These are phyloP conservation scores for Lycopodina hypogea DNA, from an alignment of 37 sponge, comb jelly and placozoan species.

Conservation along the genomic window DNA sequence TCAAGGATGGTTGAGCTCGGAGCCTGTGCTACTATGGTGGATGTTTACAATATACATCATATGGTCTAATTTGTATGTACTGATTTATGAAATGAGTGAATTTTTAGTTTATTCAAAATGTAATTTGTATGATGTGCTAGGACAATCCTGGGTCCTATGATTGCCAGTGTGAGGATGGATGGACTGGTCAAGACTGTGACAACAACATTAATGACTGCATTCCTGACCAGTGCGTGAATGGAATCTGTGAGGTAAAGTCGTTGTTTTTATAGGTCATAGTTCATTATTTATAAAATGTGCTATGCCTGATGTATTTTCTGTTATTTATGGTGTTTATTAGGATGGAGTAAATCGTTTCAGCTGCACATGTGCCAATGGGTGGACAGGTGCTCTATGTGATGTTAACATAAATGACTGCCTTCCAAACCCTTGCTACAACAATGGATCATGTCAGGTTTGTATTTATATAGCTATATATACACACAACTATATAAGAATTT, in stretches of 20 bases:
- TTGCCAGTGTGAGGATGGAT: no score
- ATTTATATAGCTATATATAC: no score
- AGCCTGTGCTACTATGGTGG: no score
- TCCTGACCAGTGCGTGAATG: conserved; percentile 51
- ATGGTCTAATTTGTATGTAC: no score
- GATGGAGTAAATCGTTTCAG: conserved; percentile 1
- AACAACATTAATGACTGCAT: conserved; percentile 58
- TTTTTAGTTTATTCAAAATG: no score
- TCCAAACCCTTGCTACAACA: conserved; percentile 2
- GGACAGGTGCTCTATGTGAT: conserved; percentile 40
- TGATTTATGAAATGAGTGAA: no score
- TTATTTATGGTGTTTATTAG: neutral
- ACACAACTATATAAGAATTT: no score
- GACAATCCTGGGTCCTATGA: no score
- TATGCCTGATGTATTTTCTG: neutral
- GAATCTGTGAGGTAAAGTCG: conserved; percentile 27
- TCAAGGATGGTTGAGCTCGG: no score
- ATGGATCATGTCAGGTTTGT: conserved; percentile 3
- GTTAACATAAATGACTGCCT: conserved; percentile 45
- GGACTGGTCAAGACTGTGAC: no score
- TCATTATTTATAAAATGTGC: neutral
- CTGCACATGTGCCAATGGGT: conserved; percentile 36
- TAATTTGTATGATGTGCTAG: no score
- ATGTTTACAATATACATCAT: no score
- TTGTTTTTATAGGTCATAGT: neutral